Base-by-base conservation (phyloP, 2,797 vertebrate species). In the Pipistrellus nathusii region DNA sequence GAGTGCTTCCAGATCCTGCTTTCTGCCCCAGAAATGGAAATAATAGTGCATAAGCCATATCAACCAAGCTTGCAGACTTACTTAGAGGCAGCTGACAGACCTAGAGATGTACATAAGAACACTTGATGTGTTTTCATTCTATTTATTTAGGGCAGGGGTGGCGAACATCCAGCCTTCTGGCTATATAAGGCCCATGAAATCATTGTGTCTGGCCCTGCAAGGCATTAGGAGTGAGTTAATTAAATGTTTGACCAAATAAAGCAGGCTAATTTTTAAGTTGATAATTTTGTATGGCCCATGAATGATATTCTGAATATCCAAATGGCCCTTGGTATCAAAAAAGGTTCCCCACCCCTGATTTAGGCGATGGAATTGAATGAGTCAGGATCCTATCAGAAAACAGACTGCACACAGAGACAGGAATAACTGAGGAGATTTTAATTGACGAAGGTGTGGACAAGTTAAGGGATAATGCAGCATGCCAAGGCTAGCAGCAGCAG, bases 361-460 rank as follows among this genome's bases (percentile, higher is more conserved):
- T 62, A 90, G 48, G 72, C 32, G 46, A 15, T 21, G 17, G 78
- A 85, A 75, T 62, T 20, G 2, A 25, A 30, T 55, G 68, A 90
- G 73, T 85, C 69, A 30, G 68, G 27, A 38, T 76, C 44, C 72
- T 85, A 55, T 84, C 81, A 32, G 81, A 78, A 88, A 86, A 62
- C 38, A 83, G 41, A 57, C 1, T 1, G 32, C 20, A 64, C 15
- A 82, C 55, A 76, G 46, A 41, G 62, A 68, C 6, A 66, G 66
- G 82, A 69, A 53, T 83, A 71, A 68, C 1, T 8, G 27, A 75
- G 35, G 51, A 81, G 80, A 89, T n/a, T 66, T 81, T 80, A 88
- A 85, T 17, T 30, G 71, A 95, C n/a, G 80, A 88, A 91, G 73
- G 68, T 51, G 80, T 85, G 57, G 64, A 55, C 62, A 66, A 68